Conservation (phyloP, 2,113 vertebrate genomes). For the Syrmaticus mikado region DNA sequence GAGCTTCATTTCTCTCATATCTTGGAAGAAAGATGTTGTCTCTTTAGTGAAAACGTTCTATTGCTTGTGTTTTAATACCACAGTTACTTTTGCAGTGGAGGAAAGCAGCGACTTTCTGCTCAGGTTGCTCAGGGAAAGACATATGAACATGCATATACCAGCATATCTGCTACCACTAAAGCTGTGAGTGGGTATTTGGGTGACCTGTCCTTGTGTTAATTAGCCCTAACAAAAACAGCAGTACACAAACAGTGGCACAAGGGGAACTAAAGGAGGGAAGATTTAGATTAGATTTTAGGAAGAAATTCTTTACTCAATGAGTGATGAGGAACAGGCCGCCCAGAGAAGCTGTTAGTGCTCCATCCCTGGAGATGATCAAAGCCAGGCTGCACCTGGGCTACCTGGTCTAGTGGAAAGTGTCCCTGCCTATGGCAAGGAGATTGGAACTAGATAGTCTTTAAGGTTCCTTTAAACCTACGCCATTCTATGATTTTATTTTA, state of each 20-base stretch:
- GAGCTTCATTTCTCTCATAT: neutral
- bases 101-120: fast-evolving
- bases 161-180: neutral
- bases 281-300: no score
- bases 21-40: neutral
- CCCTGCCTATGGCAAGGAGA: no score
- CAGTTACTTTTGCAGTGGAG: fast-evolving
- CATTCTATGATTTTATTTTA: no score
- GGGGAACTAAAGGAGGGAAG: no score
- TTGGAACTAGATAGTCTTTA: no score
- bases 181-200: neutral
- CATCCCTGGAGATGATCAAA: no score
- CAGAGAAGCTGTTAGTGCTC: no score
- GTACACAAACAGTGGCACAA: neutral
- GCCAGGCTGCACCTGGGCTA: no score
- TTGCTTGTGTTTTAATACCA: neutral
- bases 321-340: no score
- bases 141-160: fast-evolving
- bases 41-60: neutral
- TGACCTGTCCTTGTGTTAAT: neutral
- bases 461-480: no score
- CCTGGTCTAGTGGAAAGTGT: no score
- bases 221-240: neutral
- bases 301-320: no score
- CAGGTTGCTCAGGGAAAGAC: neutral